Percentiles rank a stretch among this genome's conserved stretches.
phyloP scores from a whole-genome alignment of 2,888 invertebrate genomes.

The Dynastes hyllus region DNA sequence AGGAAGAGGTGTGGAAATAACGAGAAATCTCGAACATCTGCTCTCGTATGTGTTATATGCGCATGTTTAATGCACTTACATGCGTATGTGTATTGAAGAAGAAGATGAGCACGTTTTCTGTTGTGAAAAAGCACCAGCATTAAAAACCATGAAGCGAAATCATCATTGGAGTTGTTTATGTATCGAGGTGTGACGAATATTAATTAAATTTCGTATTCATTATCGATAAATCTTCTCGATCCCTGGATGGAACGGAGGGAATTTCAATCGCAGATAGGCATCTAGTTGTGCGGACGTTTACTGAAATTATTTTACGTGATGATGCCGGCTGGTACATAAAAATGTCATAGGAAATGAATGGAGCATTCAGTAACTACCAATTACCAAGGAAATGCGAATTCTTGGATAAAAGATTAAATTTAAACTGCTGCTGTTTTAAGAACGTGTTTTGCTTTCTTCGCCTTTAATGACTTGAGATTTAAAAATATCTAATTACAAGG shows the following conservation, averaged over 20 bases:
- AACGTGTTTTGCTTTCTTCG: too few species aligned
- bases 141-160: constrained; percentile 40
- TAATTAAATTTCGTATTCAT: constrained; percentile 44
- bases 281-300: constrained; percentile 34
- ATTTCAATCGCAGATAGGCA: constrained; percentile 45
- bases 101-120: constrained; percentile 8
- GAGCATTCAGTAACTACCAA: not conserved
- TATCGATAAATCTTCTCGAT: constrained; percentile 43
- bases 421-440: too few species aligned
- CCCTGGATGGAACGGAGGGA: constrained; percentile 19
- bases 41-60: constrained; percentile 1
- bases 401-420: not conserved
- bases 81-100: not conserved
- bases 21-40: constrained; percentile 38
- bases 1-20: constrained; percentile 20
- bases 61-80: not conserved
- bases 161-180: constrained; percentile 48
- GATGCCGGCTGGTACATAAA: constrained; percentile 16
- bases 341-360: constrained; percentile 14
- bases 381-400: constrained; percentile 11
- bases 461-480: too few species aligned
- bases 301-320: constrained; percentile 36
- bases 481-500: too few species aligned
- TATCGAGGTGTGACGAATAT: constrained; percentile 42
- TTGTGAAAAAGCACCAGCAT: constrained; percentile 5